These are phyloP conservation scores for Carduelis carduelis DNA, from an alignment of 2,797 vertebrate genomes.

Conservation along the genomic window DNA sequence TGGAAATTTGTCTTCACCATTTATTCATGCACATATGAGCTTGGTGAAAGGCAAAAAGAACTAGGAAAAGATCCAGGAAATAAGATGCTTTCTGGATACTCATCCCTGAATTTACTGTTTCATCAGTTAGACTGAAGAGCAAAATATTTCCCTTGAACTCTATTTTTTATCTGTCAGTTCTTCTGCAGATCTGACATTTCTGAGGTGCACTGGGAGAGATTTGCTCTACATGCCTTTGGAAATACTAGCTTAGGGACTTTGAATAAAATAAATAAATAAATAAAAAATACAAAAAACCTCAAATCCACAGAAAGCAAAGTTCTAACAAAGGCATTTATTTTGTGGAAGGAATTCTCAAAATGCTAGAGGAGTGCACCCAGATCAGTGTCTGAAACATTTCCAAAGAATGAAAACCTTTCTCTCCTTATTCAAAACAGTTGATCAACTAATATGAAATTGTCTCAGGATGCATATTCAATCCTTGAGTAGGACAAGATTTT, in stretches of 20 bases:
- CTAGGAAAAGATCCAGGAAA: neutral
- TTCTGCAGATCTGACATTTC: neutral
- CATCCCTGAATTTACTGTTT: neutral
- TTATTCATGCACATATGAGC: neutral
- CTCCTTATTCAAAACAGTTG: neutral
- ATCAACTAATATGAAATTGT: neutral
- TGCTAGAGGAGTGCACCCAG: neutral
- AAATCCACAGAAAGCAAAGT: neutral
- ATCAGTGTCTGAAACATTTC: neutral
- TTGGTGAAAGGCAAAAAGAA: neutral
- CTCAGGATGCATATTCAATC: neutral
- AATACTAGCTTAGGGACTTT: neutral
- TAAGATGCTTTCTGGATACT: neutral
- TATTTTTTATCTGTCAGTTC: neutral
- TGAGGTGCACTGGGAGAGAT: neutral
- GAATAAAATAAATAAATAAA: neutral
- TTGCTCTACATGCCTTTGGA: neutral
- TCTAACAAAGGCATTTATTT: neutral
- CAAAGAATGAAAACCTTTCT: neutral
- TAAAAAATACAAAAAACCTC: neutral
- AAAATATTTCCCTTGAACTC: neutral
- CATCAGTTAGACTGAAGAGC: neutral
- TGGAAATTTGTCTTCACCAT: neutral
- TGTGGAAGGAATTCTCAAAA: neutral
- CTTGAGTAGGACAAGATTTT: neutral